Base-by-base conservation (phyloP, 2,797 vertebrate species). In the Notoglanidium macrostoma region DNA sequence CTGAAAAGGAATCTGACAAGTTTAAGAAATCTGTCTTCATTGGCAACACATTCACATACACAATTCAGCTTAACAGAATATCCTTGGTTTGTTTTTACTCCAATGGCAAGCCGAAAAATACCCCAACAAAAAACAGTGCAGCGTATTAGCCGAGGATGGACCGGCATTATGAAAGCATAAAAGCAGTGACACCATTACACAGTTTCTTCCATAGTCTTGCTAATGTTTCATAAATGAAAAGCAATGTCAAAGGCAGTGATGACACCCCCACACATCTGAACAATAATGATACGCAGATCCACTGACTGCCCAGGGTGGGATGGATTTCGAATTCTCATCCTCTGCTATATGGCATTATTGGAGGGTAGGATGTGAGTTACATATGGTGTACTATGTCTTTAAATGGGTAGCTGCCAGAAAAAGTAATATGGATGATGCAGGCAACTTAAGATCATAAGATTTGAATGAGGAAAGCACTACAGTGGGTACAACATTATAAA, bases 1-100 rank as follows among this genome's bases (percentile, higher is more conserved):
- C 97, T 98, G 96, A 89, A 96, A 97, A 68, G 95, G 95, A 93
- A 96, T 97, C 95, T 70, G 76, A 88, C 86, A 82, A 55, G 96
- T 92, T 89, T 67, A 86, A 67, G 61, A 55, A 70, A 51, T 55
- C 29, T 49, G 59, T 21, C 32, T 26, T 44, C 3, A 54, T 15
- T 76, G 19, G 35, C 74, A 63, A 49, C 19, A 49, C 44, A 67
- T 63, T 12, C 7, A 84, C 63, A 40, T 10, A 9, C n/a, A 81
- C 57, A 80, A 46, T 80, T 17, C 12, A 51, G 67, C 35, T 21
- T 10, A 44, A 86, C 21, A 59, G 14, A 40, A 8, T 17, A 77
- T 40, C 46, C 44, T 67, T 26, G 32, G 61, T 46, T 81, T 74
- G 19, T 7, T 35, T 74, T 65, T 46, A 19, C 49, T 32, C 84